Evolutionary conservation across 2,888 invertebrate genomes (phyloP).

Genomic region (Dryococelus australis): DNA sequence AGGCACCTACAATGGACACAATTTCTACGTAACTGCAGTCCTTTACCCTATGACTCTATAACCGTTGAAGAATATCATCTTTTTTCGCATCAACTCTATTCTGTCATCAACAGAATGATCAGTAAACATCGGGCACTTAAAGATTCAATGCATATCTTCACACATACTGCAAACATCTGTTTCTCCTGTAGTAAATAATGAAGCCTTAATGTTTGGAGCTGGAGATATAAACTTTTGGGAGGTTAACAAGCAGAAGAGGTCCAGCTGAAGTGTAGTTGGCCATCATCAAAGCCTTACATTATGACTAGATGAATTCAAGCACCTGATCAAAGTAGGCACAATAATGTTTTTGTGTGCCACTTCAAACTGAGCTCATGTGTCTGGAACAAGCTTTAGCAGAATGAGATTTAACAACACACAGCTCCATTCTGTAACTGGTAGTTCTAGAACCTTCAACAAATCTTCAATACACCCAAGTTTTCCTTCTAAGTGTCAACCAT

Average conservation of each 20-base stretch:
- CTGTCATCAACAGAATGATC: not conserved
- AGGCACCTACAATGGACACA: no score
- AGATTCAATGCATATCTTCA: not conserved
- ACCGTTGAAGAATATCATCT: no score
- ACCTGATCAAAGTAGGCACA: not conserved
- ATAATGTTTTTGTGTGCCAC: not conserved
- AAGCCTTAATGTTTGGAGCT: not conserved
- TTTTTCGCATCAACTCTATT: not conserved
- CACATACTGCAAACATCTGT: not conserved
- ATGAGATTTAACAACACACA: not conserved
- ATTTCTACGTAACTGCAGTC: no score
- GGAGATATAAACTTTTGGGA: not conserved
- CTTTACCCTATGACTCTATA: no score
- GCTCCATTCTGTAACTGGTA: not conserved
- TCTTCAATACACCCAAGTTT: not conserved
- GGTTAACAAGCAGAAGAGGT: not conserved
- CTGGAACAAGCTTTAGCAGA: not conserved
- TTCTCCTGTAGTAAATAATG: not conserved
- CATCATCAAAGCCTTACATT: no score
- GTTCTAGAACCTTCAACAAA: not conserved
- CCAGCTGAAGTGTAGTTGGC: not conserved
- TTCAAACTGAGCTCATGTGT: not conserved
- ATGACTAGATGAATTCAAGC: not conserved
- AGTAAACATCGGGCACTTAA: not conserved
- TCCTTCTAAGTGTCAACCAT: not conserved